Conservation (phyloP, 1,140 invertebrate genomes). For the Trypoxylus dichotomus region DNA sequence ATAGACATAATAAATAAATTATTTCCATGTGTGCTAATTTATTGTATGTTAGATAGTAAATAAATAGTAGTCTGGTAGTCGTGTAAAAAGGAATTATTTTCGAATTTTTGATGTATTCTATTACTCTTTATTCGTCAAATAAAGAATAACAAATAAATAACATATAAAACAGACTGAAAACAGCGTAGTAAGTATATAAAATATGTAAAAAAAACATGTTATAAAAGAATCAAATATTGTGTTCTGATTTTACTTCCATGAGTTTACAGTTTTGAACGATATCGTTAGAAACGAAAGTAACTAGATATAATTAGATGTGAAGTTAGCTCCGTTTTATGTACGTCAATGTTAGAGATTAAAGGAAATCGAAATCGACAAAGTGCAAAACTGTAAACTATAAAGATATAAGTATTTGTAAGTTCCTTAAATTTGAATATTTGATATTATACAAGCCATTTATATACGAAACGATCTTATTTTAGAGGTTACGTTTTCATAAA, state of each 20-base stretch:
- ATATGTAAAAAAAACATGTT: background rate
- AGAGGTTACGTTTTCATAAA: background rate
- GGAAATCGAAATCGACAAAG: background rate
- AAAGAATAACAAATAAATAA: background rate
- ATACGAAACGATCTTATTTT: background rate
- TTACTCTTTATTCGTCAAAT: background rate
- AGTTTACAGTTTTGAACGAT: background rate
- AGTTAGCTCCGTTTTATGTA: background rate
- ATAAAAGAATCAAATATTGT: conserved; percentile 8
- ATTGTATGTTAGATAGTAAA: background rate
- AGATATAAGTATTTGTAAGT: background rate
- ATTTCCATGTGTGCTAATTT: background rate
- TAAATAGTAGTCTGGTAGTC: background rate
- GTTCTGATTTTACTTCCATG: background rate
- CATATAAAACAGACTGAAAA: background rate
- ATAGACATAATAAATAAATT: background rate
- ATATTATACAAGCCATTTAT: background rate
- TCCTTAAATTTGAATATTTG: too few relatives aligned
- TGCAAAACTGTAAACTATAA: background rate
- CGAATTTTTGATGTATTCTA: background rate
- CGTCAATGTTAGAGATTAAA: background rate
- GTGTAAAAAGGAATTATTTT: background rate
- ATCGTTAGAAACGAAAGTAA: background rate
- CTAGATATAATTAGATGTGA: background rate
- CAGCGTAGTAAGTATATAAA: background rate